These are phyloP conservation scores for Caenorhabditis sp. DNA, from an alignment of 2,888 invertebrate species.

Conservation along the genomic window DNA sequence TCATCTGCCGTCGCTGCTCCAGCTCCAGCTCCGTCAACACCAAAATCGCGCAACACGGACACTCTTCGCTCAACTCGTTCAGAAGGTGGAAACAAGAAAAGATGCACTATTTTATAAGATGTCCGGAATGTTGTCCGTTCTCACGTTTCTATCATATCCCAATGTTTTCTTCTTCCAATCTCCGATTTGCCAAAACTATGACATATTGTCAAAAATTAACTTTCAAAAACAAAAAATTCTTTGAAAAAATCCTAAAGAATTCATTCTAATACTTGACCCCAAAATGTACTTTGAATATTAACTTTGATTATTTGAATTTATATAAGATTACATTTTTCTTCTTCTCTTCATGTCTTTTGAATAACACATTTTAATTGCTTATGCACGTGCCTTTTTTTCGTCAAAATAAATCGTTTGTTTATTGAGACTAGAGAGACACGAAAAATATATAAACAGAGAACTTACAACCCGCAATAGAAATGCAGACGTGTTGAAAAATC, in stretches of 20 bases:
- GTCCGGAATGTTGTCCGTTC: neutral
- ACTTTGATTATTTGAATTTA: too few species aligned
- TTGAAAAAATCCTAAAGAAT: neutral
- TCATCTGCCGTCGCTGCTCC: neutral
- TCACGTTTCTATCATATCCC: neutral
- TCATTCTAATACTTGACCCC: neutral
- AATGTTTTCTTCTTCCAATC: neutral
- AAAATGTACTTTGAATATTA: neutral
- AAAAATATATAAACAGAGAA: neutral
- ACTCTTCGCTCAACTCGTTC: slow-evolving; percentile 49
- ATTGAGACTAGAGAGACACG: neutral
- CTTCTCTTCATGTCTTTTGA: neutral
- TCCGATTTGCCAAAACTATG: slow-evolving; percentile 2
- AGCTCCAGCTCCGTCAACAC: slow-evolving; percentile 4
- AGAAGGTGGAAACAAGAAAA: slow-evolving; percentile 36
- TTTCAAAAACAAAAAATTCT: neutral
- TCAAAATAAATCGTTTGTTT: neutral
- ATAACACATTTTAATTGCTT: neutral
- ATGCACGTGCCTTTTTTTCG: neutral
- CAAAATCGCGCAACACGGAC: slow-evolving; percentile 37
- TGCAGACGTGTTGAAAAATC: neutral
- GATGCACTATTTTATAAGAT: slow-evolving; percentile 43
- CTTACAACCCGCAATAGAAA: slow-evolving; percentile 9
- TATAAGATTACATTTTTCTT: too few species aligned
- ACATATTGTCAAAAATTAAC: slow-evolving; percentile 3